These are phyloP conservation scores for Catharus ustulatus DNA, from an alignment of 2,797 vertebrate species.

Conservation along the genomic window DNA sequence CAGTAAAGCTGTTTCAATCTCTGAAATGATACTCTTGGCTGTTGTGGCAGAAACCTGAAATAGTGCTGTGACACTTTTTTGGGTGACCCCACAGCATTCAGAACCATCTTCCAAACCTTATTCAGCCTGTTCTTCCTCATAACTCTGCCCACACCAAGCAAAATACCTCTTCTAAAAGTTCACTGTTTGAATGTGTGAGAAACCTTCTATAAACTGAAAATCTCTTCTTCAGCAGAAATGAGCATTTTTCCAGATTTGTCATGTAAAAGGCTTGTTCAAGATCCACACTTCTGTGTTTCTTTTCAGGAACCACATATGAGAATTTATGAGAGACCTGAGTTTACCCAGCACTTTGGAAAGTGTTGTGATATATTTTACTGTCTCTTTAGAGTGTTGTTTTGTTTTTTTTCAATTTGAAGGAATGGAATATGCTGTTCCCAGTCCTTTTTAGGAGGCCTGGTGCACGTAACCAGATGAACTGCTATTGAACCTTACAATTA, in stretches of 20 bases:
- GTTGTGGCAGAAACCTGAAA: neutral
- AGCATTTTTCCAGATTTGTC: neutral
- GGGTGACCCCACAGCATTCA: neutral
- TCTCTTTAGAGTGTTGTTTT: neutral
- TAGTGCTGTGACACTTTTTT: neutral
- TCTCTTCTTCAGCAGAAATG: slow-evolving; percentile 10
- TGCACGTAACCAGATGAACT: slow-evolving; percentile 11
- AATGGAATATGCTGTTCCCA: slow-evolving; percentile 30
- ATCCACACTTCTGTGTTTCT: neutral
- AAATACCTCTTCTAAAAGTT: neutral
- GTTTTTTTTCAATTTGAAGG: neutral
- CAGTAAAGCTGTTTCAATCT: neutral
- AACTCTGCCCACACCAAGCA: neutral
- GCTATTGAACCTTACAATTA: slow-evolving; percentile 1
- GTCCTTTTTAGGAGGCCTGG: neutral
- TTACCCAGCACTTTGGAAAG: neutral
- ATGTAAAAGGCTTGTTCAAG: neutral
- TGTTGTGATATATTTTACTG: neutral
- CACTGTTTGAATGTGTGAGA: neutral
- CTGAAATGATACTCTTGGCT: neutral
- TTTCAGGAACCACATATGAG: neutral
- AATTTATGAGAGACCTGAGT: slow-evolving; percentile 7
- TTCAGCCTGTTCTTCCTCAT: neutral
- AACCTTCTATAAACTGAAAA: slow-evolving; percentile 11
- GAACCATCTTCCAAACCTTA: neutral